Percentiles rank a stretch among this genome's conserved stretches.
Conservation (phyloP, 2,797 vertebrate genomes). For the Gallinago solitaria region DNA sequence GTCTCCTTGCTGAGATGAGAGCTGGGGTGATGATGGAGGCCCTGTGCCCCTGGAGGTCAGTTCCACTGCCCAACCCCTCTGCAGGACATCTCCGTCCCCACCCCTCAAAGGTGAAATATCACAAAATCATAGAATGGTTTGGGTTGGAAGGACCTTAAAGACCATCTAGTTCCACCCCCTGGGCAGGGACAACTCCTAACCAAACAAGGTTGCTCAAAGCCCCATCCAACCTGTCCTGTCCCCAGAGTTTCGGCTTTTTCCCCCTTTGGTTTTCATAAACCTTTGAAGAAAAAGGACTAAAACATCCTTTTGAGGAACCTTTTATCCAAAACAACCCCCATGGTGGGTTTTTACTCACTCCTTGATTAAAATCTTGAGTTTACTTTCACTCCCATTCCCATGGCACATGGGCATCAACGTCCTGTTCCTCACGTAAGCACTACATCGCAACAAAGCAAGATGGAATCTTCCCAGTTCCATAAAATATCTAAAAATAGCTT, state of each 20-base stretch:
- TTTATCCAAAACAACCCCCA: background rate
- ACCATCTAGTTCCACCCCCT: background rate
- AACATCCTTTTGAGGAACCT: background rate
- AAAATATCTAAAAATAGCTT: background rate
- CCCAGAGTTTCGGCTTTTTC: rapidly evolving
- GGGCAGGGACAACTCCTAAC: too few species aligned
- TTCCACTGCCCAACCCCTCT: background rate
- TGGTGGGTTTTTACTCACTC: background rate
- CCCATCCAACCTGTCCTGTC: background rate
- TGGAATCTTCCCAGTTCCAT: rapidly evolving
- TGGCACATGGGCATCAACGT: rapidly evolving
- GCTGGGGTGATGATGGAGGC: background rate
- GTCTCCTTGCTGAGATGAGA: background rate
- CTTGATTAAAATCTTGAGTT: background rate
- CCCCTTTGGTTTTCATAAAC: background rate
- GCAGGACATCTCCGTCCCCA: too few species aligned
- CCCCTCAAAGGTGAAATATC: background rate
- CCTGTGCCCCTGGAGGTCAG: background rate
- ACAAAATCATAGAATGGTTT: background rate
- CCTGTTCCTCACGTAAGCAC: background rate
- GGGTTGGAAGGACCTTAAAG: background rate
- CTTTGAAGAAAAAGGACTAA: background rate
- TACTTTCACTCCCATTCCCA: background rate
- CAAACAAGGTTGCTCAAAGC: too few species aligned
- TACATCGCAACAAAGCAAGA: background rate